Conservation (phyloP, 1,140 invertebrate genomes). For the Copidosoma floridanum region DNA sequence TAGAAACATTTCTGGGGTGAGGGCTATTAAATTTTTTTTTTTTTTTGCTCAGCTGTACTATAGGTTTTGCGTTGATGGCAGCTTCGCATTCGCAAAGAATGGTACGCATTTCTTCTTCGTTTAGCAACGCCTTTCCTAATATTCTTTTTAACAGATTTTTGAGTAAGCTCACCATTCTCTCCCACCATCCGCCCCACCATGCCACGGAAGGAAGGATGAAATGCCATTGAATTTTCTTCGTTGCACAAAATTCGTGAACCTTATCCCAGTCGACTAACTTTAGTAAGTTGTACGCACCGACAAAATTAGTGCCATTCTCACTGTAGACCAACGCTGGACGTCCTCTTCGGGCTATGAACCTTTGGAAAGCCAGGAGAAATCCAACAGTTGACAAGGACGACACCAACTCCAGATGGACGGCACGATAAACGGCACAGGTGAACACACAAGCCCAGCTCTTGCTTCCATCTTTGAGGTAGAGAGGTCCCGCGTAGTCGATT, state of each 20-base stretch:
- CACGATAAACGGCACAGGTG: conserved; percentile 14
- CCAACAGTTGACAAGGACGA: conserved; percentile 31
- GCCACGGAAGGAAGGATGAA: conserved; percentile 44
- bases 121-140: conserved; percentile 32
- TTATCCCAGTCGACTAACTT: conserved; percentile 30
- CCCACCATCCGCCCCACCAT: conserved; percentile 44
- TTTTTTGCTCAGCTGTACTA: conserved; percentile 42
- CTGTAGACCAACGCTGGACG: conserved; percentile 2
- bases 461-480: conserved; percentile 28
- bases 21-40: conserved; percentile 1
- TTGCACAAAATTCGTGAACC: conserved; percentile 12
- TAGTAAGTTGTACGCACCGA: conserved; percentile 33
- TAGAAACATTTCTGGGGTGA: conserved; percentile 37
- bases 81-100: conserved; percentile 37
- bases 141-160: conserved; percentile 28
- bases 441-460: conserved; percentile 40
- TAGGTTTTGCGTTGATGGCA: conserved; percentile 37
- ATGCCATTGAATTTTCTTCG: conserved; percentile 37
- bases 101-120: conserved; percentile 36
- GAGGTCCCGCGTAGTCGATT: conserved; percentile 42
- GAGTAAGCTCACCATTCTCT: conserved; percentile 39
- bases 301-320: conserved; percentile 37
- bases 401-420: conserved; percentile 39
- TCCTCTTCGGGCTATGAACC: conserved; percentile 21
- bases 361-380: conserved; percentile 24